Conservation (phyloP, 2,113 vertebrate species). For the Apistogramma diplotaenia region DNA sequence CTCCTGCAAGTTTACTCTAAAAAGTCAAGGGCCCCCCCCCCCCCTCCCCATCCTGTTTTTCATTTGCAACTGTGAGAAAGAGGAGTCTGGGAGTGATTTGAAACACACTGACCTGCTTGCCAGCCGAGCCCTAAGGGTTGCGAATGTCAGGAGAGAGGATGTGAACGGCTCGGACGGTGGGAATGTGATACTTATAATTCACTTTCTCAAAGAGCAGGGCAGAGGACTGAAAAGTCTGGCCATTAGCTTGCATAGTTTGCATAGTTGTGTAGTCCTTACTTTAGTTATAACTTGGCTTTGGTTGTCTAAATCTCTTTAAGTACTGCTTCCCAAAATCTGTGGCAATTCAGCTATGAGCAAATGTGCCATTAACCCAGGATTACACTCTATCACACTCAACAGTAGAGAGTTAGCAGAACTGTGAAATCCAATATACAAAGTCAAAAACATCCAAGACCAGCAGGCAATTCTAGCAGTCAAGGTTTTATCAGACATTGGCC, state of each 20-base stretch:
- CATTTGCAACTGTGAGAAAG: slow-evolving; percentile 54
- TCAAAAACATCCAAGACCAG: slow-evolving; percentile 33
- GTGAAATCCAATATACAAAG: neutral
- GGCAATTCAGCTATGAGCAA: neutral
- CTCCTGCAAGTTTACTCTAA: neutral
- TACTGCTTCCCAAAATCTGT: neutral
- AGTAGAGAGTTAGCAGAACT: slow-evolving; percentile 19
- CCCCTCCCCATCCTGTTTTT: slow-evolving; percentile 26
- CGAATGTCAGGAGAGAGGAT: slow-evolving; percentile 71
- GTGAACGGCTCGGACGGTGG: slow-evolving; percentile 56
- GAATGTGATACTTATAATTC: slow-evolving; percentile 57
- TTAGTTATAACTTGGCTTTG: neutral
- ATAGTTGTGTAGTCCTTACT: neutral
- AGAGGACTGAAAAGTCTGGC: neutral
- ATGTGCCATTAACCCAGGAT: neutral
- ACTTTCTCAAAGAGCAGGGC: slow-evolving; percentile 25
- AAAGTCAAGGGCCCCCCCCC: slow-evolving; percentile 10
- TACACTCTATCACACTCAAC: slow-evolving; percentile 7
- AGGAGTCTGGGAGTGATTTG: slow-evolving; percentile 71
- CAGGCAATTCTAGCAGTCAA: neutral
- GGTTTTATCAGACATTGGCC: slow-evolving; percentile 30
- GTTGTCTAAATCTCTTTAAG: neutral
- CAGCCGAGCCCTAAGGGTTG: slow-evolving; percentile 64
- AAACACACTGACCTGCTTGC: slow-evolving; percentile 66
- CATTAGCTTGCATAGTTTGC: neutral